phyloP scores from a whole-genome alignment of 2,888 invertebrate genomes.

The Protonemura montana region DNA sequence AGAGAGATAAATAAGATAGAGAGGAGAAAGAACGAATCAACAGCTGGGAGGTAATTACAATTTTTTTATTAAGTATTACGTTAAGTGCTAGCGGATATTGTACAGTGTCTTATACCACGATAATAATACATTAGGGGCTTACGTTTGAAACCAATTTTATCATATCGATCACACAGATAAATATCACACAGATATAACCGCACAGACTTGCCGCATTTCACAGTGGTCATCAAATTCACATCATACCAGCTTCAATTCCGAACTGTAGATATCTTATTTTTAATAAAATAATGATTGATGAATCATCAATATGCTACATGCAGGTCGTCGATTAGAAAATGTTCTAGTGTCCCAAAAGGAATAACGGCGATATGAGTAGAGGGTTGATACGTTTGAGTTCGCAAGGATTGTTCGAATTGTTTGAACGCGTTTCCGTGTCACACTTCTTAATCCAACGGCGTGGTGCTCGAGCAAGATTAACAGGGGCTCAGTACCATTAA shows the following conservation, averaged over 20 bases:
- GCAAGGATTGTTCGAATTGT: not conserved
- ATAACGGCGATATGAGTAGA: not conserved
- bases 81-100: not conserved
- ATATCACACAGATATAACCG: too few relatives aligned
- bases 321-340: not conserved
- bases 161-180: not conserved
- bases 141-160: not conserved
- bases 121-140: not conserved
- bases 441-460: not conserved
- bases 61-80: not conserved
- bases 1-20: too few relatives aligned
- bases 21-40: not conserved
- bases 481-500: constrained; percentile 33
- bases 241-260: not conserved
- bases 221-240: not conserved
- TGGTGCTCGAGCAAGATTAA: not conserved
- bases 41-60: not conserved
- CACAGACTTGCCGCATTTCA: too few relatives aligned
- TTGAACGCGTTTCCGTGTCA: not conserved
- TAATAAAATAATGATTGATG: too few relatives aligned
- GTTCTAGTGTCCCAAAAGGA: not conserved
- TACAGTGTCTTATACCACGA: not conserved
- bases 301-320: not conserved
- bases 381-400: not conserved
- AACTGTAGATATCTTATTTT: not conserved